Evolutionary conservation across 1,140 invertebrate species (phyloP), one percentile per base, ranked within the genome.

Genomic region (Drosophila teissieri): DNA sequence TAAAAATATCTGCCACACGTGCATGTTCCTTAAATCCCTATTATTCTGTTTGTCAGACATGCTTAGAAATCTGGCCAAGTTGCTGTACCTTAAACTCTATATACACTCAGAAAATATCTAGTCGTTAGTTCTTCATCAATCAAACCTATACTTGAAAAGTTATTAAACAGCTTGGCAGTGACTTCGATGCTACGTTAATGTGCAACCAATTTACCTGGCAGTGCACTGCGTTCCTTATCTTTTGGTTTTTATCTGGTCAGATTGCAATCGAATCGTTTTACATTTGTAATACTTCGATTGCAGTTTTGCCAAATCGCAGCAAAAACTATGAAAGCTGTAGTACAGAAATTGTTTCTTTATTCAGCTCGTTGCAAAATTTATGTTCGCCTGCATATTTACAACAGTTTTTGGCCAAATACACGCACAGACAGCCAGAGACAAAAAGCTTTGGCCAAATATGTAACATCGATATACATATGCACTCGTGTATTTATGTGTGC

Each of bases 241-340:
- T 15, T 17, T 6, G 22, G 37, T 51, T 73, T 63, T 62, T n/a
- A 17, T 37, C 15, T 44, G 46, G 54, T 44, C 34, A 40, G 54
- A 75, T 89, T 78, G 77, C 68, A 77, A 62, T 51, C 57, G 76
- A 89, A 89, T 80, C 57, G 69, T 42, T 80, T 80, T 89, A 89
- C 77, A 89, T 89, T 84, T 72, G 62, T 89, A 78, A 74, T 80
- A 78, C 76, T 80, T 78, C 46, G 62, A 82, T 75, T 78, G 79
- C 64, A 80, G 63, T 80, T 88, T 62, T 58, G 52, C 24, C 58
- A 81, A 76, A 86, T 52, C 27, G 77, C 45, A 51, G 53, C 22
- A 60, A 68, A 68, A 77, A 70, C 46, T 46, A 54, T 36, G 11
- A 60, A 39, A 68, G 51, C 82, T 78, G 49, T 49, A 52, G 60